Conservation (phyloP, 2,888 invertebrate species). For the Zygaena filipendulae region DNA sequence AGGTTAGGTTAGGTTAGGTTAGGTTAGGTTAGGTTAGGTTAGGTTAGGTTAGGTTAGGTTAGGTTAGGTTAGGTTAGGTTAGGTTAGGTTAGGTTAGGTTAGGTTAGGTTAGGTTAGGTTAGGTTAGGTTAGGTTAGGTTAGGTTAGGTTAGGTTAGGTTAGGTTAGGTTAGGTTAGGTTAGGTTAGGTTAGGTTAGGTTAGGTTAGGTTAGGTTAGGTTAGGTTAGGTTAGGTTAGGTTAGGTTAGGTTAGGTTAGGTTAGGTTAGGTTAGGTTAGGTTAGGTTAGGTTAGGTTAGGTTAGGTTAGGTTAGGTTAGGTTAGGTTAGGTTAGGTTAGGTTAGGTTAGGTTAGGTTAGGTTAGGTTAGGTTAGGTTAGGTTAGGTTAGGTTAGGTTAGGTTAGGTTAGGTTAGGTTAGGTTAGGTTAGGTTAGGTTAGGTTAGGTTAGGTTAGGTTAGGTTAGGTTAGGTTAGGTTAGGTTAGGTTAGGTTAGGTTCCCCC, state of each 20-base stretch:
- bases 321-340: constrained; percentile 5
- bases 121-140: background rate
- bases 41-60: constrained; percentile 2
- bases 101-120: background rate
- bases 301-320: constrained; percentile 4
- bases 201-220: background rate
- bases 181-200: background rate
- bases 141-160: background rate
- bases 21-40: constrained; percentile 7
- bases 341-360: constrained; percentile 3
- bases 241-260: constrained; percentile 1
- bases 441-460: constrained; percentile 5
- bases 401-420: constrained; percentile 2
- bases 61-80: constrained; percentile 3
- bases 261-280: constrained; percentile 4
- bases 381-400: constrained; percentile 3
- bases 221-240: background rate
- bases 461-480: constrained; percentile 8
- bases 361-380: constrained; percentile 3
- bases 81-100: constrained; percentile 1
- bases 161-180: background rate
- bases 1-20: constrained; percentile 5
- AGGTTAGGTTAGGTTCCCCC: constrained; percentile 8
- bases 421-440: constrained; percentile 3
- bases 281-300: constrained; percentile 4